Evolutionary conservation across 1,140 invertebrate genomes (phyloP), one percentile per base, ranked within the genome.

Genomic region (Goniozus legneri): DNA sequence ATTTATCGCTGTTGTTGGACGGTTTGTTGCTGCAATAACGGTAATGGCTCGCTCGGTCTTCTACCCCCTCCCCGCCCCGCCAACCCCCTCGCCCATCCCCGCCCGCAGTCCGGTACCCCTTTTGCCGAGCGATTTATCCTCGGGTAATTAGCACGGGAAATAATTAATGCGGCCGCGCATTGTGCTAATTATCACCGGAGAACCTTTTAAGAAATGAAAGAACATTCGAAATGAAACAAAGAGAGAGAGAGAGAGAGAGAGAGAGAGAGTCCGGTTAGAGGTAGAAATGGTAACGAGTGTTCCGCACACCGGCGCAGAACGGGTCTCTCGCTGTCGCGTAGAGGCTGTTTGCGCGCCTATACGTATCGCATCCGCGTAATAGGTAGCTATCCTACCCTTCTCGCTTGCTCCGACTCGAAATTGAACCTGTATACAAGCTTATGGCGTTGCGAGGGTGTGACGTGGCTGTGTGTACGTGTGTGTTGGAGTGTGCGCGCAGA

Each of bases 131-230:
- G 73, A 76, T 75, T 76, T 76, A 75, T 76, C 72, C 69, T 67
- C 60, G 64, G 67, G 65, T 76, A 75, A 76, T 75, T 76, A 76
- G 71, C 67, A 62, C 63, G 62, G 57, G 65, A 67, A 77, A 77
- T 77, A 77, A 78, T 79, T 77, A 77, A 78, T 78, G 74, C 66
- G 54, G 64, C 69, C 61, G 70, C 71, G 73, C 74, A 77, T 79
- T 76, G 73, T 71, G 67, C 73, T 77, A 77, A 77, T 76, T 76
- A 76, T 76, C 65, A 69, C 61, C 58, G 62, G 69, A 73, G 74
- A 77, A 75, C 75, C 76, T 79, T 79, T 79, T 78, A 78, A 78
- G 77, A 77, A 79, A 79, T 79, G 77, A 79, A 78, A 77, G 75
- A 73, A 75, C 74, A 75, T 77, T 77, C 64, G 65, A 71, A 76